These are phyloP conservation scores for Eulimnadia texana DNA, from an alignment of 1,140 invertebrate genomes.

Conservation along the genomic window DNA sequence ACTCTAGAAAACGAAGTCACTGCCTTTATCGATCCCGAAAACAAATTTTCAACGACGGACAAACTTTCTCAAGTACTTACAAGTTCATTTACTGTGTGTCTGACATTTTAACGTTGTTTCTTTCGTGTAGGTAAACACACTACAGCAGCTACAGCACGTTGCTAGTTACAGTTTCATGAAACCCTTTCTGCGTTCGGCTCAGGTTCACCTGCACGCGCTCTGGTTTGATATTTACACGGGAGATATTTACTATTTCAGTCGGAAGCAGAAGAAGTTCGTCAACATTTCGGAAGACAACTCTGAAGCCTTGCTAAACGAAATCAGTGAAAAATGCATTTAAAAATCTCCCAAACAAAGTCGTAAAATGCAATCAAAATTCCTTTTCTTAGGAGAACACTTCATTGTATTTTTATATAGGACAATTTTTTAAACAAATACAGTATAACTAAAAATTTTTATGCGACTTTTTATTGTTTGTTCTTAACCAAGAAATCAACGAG, in stretches of 20 bases:
- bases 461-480: too few species aligned
- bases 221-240: constrained; percentile 97
- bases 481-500: too few species aligned
- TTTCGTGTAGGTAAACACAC: constrained; percentile 61
- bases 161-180: constrained; percentile 87
- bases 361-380: neutral
- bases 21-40: constrained; percentile 85
- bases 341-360: neutral
- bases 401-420: too few species aligned
- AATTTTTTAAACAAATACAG: too few species aligned
- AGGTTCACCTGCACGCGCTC: constrained; percentile 58
- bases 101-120: constrained; percentile 4
- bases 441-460: too few species aligned
- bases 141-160: constrained; percentile 87
- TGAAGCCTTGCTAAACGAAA: constrained; percentile 54
- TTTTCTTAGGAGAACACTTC: too few species aligned
- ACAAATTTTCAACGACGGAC: constrained; percentile 75
- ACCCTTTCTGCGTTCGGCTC: constrained; percentile 57
- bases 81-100: constrained; percentile 1
- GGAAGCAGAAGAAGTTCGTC: constrained; percentile 64
- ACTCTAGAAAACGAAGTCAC: constrained; percentile 75
- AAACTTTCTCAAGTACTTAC: constrained; percentile 72
- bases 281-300: constrained; percentile 68
- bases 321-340: constrained; percentile 45
- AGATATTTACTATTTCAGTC: constrained; percentile 85